Conservation (phyloP, 1,140 invertebrate genomes). For the Pseudoatta argentina region DNA sequence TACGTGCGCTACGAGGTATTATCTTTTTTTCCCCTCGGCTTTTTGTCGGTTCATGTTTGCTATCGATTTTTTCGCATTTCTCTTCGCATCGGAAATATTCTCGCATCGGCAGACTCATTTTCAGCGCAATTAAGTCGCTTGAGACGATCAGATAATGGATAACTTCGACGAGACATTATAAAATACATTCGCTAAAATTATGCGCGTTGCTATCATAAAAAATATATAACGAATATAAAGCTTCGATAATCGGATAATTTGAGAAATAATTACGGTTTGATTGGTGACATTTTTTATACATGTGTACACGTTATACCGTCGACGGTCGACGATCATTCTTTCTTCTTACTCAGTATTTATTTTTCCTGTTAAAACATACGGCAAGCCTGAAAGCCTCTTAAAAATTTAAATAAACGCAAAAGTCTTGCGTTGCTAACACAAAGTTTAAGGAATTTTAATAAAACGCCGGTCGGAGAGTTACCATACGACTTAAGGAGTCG, state of each 20-base stretch:
- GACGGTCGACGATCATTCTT: not conserved
- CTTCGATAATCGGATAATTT: not conserved
- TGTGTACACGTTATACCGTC: not conserved
- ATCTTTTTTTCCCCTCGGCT: slow-evolving; percentile 1
- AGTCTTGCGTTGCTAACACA: slow-evolving; percentile 6
- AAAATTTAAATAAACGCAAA: slow-evolving; percentile 51
- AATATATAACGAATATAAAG: not conserved
- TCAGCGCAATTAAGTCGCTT: slow-evolving; percentile 19
- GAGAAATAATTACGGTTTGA: slow-evolving; percentile 1
- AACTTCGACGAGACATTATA: slow-evolving; percentile 10
- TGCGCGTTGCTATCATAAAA: not conserved
- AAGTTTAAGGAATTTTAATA: slow-evolving; percentile 61
- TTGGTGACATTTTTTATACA: not conserved
- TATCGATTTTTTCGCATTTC: slow-evolving; percentile 41
- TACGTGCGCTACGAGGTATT: slow-evolving; percentile 9
- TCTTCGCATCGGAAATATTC: slow-evolving; percentile 1
- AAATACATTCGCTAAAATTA: slow-evolving; percentile 7
- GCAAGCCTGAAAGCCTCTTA: not conserved
- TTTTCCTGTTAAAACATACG: slow-evolving; percentile 19
- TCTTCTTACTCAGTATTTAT: not conserved
- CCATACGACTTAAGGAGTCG: slow-evolving; percentile 36
- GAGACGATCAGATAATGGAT: slow-evolving; percentile 29
- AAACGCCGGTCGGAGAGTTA: slow-evolving; percentile 12
- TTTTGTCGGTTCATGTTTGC: not conserved
- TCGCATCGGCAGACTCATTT: slow-evolving; percentile 37